Evolutionary conservation across 2,113 vertebrate genomes (phyloP).

Genomic region (Carollia perspicillata): DNA sequence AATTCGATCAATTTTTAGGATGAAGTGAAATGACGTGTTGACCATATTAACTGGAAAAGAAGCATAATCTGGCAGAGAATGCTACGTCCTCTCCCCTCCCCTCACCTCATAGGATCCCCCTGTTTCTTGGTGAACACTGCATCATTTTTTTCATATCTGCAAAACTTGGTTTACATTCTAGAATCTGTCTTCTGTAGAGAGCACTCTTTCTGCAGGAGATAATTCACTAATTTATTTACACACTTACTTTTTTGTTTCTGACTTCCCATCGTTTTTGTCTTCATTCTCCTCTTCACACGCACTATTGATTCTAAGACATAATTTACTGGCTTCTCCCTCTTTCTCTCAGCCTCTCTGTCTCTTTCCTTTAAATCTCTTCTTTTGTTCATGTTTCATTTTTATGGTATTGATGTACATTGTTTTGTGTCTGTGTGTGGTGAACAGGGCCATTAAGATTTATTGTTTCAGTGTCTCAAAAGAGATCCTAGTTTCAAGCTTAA

Average conservation of each 20-base stretch:
- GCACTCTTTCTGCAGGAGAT: neutral
- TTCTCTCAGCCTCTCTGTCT: neutral
- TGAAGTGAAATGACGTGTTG: neutral
- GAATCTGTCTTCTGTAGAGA: neutral
- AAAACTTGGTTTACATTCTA: neutral
- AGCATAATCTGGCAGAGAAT: neutral
- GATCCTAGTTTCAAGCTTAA: slow-evolving; percentile 18
- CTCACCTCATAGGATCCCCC: too few relatives aligned
- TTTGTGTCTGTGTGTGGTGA: neutral
- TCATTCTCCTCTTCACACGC: neutral
- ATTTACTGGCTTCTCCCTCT: neutral
- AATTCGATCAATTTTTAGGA: neutral
- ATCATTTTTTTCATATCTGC: neutral
- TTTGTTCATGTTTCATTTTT: neutral
- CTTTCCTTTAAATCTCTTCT: neutral
- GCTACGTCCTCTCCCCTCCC: fast-evolving
- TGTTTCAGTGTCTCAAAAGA: slow-evolving; percentile 34
- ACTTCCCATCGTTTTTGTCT: neutral
- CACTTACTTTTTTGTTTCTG: neutral
- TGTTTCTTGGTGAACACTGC: neutral
- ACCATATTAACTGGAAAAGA: neutral
- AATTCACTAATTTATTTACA: neutral
- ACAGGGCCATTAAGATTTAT: neutral
- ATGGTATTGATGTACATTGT: neutral
- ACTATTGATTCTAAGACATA: neutral